phyloP scores from a whole-genome alignment of 2,888 invertebrate species.

The Drosophila pseudotalamancana region DNA sequence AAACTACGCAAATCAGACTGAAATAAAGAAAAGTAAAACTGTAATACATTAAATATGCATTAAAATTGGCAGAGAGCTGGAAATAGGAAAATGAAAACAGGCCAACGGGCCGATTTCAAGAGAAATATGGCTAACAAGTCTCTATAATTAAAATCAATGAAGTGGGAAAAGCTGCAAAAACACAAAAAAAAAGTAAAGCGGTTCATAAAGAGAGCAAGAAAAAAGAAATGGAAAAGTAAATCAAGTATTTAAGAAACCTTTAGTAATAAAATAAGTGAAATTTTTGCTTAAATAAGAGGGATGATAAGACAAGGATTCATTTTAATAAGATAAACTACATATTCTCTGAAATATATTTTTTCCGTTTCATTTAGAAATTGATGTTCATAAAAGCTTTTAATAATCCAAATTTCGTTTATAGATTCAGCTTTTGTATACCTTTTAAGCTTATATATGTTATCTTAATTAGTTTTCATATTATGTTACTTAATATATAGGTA shows the following conservation, averaged over 20 bases:
- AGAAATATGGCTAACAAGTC: slow-evolving; percentile 5
- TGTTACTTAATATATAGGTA: too few species aligned
- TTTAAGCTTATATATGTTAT: too few species aligned
- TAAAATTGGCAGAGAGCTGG: slow-evolving; percentile 18
- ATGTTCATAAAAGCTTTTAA: too few species aligned
- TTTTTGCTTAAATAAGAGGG: too few species aligned
- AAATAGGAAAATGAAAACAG: slow-evolving; percentile 16
- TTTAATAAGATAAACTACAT: too few species aligned
- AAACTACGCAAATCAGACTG: background rate
- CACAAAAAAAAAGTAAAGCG: too few species aligned
- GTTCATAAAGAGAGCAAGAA: background rate
- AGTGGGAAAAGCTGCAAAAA: slow-evolving; percentile 6
- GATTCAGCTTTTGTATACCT: too few species aligned
- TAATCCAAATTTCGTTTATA: too few species aligned
- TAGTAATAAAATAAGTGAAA: too few species aligned
- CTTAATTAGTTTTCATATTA: background rate
- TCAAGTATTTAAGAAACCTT: background rate
- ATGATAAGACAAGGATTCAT: too few species aligned
- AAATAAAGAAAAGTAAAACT: slow-evolving; percentile 11
- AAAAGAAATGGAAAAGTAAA: background rate
- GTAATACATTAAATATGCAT: slow-evolving; percentile 27
- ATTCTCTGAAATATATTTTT: too few species aligned
- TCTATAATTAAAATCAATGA: slow-evolving; percentile 28
- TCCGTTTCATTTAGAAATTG: too few species aligned
- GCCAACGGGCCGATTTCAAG: slow-evolving; percentile 4